Conservation (phyloP, 2,888 invertebrate species). For the Caenorhabditis auriculariae region DNA sequence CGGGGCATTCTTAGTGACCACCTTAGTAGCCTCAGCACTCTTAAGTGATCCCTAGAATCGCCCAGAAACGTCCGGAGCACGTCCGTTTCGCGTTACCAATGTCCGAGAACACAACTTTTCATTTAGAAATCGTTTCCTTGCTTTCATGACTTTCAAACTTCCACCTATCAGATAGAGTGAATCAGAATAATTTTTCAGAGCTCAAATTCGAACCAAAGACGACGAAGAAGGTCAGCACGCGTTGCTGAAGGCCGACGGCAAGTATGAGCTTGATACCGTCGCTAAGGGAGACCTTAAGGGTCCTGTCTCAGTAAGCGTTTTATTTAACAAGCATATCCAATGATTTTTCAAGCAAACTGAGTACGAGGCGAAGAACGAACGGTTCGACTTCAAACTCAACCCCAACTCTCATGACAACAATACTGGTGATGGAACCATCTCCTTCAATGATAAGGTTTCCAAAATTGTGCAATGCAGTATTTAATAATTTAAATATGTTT, state of each 20-base stretch:
- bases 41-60: no score
- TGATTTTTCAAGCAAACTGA: slow-evolving; percentile 41
- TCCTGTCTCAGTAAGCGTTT: slow-evolving; percentile 31
- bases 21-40: no score
- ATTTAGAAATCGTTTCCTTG: no score
- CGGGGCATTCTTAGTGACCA: no score
- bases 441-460: slow-evolving; percentile 55
- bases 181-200: slow-evolving; percentile 52
- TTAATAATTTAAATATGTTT: not conserved
- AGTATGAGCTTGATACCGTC: slow-evolving; percentile 60
- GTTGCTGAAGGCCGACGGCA: slow-evolving; percentile 59
- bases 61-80: no score
- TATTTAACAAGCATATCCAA: not conserved
- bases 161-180: not conserved
- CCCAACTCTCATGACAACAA: slow-evolving; percentile 55
- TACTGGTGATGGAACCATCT: slow-evolving; percentile 51
- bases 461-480: no score
- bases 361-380: slow-evolving; percentile 58
- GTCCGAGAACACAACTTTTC: no score
- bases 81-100: no score
- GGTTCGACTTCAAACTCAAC: slow-evolving; percentile 57
- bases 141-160: not conserved
- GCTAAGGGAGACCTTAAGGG: slow-evolving; percentile 56
- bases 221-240: slow-evolving; percentile 55
- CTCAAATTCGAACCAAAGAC: slow-evolving; percentile 53